These are phyloP conservation scores for Aegithalos caudatus DNA, from an alignment of 2,113 vertebrate species.

Conservation along the genomic window DNA sequence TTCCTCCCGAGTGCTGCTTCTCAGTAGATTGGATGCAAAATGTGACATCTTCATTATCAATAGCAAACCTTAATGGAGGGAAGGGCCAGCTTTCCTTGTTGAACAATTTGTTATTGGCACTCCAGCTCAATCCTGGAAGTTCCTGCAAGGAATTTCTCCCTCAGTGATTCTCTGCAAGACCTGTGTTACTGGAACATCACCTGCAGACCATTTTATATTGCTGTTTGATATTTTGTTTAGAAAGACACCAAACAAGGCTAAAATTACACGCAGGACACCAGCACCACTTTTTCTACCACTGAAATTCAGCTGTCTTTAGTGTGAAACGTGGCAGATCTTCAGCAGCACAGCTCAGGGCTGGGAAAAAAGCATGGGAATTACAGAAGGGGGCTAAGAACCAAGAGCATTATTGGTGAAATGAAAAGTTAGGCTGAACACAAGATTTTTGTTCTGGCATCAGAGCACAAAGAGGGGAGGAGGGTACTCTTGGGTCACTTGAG, in stretches of 20 bases:
- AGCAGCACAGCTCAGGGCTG: background rate
- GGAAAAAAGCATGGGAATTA: background rate
- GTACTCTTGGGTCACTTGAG: background rate
- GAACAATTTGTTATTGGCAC: background rate
- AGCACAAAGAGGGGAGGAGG: background rate
- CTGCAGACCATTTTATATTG: background rate
- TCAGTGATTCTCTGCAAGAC: background rate
- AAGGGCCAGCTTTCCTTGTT: background rate
- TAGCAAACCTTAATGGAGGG: background rate
- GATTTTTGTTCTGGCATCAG: background rate
- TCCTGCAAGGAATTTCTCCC: background rate
- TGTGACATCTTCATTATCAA: background rate
- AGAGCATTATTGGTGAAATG: background rate
- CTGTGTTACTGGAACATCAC: background rate
- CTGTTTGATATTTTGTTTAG: background rate
- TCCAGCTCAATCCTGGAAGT: background rate
- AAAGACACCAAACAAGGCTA: background rate
- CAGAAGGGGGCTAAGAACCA: background rate
- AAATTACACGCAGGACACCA: background rate
- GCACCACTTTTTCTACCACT: background rate
- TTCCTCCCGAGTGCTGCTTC: background rate
- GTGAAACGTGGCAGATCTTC: background rate
- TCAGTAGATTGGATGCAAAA: background rate
- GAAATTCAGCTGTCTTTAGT: background rate
- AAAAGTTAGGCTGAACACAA: background rate